Conservation (phyloP, 2,113 vertebrate genomes). For the Perccottus glenii region DNA sequence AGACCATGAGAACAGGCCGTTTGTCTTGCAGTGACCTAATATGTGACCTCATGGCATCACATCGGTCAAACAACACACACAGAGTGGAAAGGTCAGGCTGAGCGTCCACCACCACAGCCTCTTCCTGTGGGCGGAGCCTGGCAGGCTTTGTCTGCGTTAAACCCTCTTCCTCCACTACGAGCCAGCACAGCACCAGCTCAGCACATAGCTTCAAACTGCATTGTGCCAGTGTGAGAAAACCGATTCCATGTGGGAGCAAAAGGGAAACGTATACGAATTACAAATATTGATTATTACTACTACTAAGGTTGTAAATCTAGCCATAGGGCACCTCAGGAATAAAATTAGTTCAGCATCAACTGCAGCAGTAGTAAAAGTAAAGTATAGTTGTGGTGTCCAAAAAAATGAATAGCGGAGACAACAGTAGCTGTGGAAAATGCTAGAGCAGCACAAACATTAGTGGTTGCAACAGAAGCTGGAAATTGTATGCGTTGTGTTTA, state of each 20-base stretch:
- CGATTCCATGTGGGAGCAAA: background rate
- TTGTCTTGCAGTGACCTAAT: slow-evolving; percentile 49
- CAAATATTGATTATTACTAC: background rate
- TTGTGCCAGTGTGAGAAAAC: slow-evolving; percentile 13
- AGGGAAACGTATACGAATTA: no score
- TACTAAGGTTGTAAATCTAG: background rate
- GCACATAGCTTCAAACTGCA: slow-evolving; percentile 48
- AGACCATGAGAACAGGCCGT: background rate
- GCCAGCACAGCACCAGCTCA: slow-evolving; percentile 64
- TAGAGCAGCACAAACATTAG: background rate
- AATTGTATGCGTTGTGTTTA: slow-evolving; percentile 10
- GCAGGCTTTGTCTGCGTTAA: slow-evolving; percentile 64
- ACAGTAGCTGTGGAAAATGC: background rate
- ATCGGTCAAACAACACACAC: slow-evolving; percentile 7
- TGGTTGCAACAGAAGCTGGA: slow-evolving; percentile 8
- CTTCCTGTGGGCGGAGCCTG: slow-evolving; percentile 48
- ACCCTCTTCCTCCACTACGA: slow-evolving; percentile 56
- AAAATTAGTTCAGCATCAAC: background rate
- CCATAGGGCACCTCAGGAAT: background rate
- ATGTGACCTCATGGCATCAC: slow-evolving; percentile 2
- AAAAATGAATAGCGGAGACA: background rate
- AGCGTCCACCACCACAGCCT: slow-evolving; percentile 22
- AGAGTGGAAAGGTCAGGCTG: slow-evolving; percentile 25
- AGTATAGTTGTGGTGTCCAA: slow-evolving; percentile 5
- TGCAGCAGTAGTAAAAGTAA: slow-evolving; percentile 1